A percentile compares a stretch with the other conserved stretches of the same genome.
Evolutionary conservation across 2,113 vertebrate genomes (phyloP).

Genomic region (Gavialis gangeticus): DNA sequence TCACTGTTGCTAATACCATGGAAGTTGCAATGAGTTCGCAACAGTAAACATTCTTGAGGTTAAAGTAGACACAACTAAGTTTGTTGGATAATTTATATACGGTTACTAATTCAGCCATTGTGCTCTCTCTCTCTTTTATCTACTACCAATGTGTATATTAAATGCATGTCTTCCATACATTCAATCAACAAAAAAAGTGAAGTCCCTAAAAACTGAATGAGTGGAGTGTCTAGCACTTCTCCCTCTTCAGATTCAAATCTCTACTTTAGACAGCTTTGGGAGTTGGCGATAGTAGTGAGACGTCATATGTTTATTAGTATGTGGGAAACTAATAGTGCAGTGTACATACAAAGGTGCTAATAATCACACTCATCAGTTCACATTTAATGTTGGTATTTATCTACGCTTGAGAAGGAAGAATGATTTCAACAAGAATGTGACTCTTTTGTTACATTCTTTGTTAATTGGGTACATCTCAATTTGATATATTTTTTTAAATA

Average conservation of each 20-base stretch:
- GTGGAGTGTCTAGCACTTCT: neutral
- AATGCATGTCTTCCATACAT: too few relatives aligned
- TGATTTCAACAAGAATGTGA: neutral
- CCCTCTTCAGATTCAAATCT: neutral
- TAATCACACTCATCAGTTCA: too few relatives aligned
- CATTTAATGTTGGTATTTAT: neutral
- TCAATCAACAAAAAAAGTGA: too few relatives aligned
- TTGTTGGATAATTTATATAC: neutral
- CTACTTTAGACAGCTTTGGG: neutral
- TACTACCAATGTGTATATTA: neutral
- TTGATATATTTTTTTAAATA: neutral
- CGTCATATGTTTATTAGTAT: too few relatives aligned
- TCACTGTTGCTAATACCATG: neutral
- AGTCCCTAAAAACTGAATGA: neutral
- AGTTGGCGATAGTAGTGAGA: too few relatives aligned
- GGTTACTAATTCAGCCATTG: accelerated
- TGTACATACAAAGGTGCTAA: too few relatives aligned
- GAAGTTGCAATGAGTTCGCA: neutral
- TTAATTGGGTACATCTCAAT: neutral
- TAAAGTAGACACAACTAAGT: neutral
- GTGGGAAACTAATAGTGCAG: too few relatives aligned
- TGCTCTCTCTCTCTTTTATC: neutral
- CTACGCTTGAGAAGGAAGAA: neutral
- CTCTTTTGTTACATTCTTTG: neutral
- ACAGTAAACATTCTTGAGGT: too few relatives aligned